These are phyloP conservation scores for Torymus auratus DNA, from an alignment of 2,888 invertebrate genomes.

Conservation along the genomic window DNA sequence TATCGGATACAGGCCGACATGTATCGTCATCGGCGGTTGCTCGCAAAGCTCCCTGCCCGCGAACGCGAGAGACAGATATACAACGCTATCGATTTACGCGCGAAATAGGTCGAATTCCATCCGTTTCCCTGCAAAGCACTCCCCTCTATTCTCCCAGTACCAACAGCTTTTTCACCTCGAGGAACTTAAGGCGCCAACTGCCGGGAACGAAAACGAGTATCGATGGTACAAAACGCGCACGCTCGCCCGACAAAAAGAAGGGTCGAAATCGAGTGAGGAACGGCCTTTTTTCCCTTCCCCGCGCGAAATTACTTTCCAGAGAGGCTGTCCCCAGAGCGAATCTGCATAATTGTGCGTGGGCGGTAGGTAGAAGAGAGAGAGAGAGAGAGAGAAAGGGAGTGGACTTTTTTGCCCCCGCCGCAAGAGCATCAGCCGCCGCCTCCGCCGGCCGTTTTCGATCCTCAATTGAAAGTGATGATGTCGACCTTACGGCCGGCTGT, in stretches of 20 bases:
- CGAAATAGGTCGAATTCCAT: slow-evolving; percentile 9
- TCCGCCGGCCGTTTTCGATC: slow-evolving; percentile 17
- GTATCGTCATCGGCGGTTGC: too few relatives aligned
- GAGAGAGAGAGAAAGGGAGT: neutral
- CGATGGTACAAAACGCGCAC: slow-evolving; percentile 10
- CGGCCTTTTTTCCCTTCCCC: slow-evolving; percentile 31
- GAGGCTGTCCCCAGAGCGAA: slow-evolving; percentile 45
- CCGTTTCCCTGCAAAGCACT: neutral
- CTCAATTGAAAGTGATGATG: slow-evolving; percentile 40
- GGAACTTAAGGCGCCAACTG: neutral
- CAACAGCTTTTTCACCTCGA: slow-evolving; percentile 12
- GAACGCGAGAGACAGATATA: neutral
- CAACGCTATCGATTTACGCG: neutral
- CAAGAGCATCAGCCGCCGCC: neutral
- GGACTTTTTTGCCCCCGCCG: neutral
- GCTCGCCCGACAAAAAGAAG: neutral
- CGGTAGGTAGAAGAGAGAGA: slow-evolving; percentile 10
- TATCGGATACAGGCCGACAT: too few relatives aligned
- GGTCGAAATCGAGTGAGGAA: slow-evolving; percentile 32
- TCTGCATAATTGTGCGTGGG: slow-evolving; percentile 58
- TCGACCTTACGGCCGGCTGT: slow-evolving; percentile 3
- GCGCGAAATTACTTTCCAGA: slow-evolving; percentile 56
- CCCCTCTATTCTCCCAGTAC: too few relatives aligned
- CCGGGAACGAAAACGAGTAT: slow-evolving; percentile 28
- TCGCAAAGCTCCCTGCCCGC: too few relatives aligned